Percentiles rank a stretch among this genome's conserved stretches.
Conservation (phyloP, 2,888 invertebrate species). For the Harpalus rufipes region DNA sequence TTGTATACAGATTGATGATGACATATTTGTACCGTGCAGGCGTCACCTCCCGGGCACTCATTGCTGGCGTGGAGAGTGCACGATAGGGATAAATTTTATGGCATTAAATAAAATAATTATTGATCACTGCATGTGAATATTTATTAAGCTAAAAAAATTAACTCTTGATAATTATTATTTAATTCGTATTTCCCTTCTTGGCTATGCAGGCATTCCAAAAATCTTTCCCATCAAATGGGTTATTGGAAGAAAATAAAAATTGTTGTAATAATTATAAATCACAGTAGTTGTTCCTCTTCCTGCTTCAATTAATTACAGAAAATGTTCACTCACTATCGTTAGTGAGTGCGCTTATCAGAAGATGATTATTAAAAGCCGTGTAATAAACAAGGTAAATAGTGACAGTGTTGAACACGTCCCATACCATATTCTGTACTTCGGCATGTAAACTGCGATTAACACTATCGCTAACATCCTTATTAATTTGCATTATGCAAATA, state of each 20-base stretch:
- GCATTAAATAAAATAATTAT: too few relatives aligned
- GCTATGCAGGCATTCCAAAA: not conserved
- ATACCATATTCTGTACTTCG: slow-evolving; percentile 22
- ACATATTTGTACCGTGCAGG: too few relatives aligned
- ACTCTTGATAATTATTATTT: too few relatives aligned
- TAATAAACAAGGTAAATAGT: slow-evolving; percentile 53
- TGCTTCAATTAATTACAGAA: slow-evolving; percentile 43
- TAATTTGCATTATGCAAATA: slow-evolving; percentile 63
- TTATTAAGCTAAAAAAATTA: too few relatives aligned
- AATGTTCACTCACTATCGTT: slow-evolving; percentile 18
- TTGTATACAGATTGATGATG: too few relatives aligned
- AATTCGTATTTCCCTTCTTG: not conserved
- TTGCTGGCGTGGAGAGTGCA: too few relatives aligned
- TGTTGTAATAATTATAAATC: slow-evolving; percentile 40
- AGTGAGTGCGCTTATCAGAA: slow-evolving; percentile 40
- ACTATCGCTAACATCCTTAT: slow-evolving; percentile 60
- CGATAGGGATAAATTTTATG: too few relatives aligned
- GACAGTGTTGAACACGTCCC: slow-evolving; percentile 37
- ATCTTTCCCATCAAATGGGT: not conserved
- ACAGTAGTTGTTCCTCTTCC: slow-evolving; percentile 32
- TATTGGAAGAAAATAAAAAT: too few relatives aligned
- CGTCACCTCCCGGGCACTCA: too few relatives aligned
- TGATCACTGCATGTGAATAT: not conserved
- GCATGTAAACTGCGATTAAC: slow-evolving; percentile 50
- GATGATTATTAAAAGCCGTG: slow-evolving; percentile 47